These are phyloP conservation scores for Saxidomus purpurata DNA, from an alignment of 1,140 invertebrate species.

Conservation along the genomic window DNA sequence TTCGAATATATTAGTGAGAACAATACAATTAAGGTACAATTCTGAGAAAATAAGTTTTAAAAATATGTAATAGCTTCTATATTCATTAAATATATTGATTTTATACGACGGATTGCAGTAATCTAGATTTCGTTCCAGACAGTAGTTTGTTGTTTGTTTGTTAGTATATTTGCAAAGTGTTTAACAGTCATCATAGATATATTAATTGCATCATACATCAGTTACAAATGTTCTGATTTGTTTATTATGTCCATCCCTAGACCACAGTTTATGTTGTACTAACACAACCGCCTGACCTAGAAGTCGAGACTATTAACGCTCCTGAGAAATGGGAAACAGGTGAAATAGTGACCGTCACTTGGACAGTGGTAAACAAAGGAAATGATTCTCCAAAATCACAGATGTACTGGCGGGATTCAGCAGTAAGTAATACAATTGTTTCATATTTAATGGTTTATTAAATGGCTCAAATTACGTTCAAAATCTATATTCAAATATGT, in stretches of 20 bases:
- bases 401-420: not conserved
- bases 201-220: no score
- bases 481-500: not conserved
- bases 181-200: no score
- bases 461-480: not conserved
- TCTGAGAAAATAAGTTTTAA: no score
- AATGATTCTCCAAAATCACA: constrained; percentile 6
- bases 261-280: not conserved
- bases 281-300: not conserved
- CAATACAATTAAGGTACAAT: constrained; percentile 13
- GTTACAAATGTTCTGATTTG: no score
- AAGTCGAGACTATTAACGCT: not conserved
- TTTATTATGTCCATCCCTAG: not conserved
- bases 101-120: no score
- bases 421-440: not conserved
- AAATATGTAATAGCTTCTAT: no score
- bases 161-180: no score
- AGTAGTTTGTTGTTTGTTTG: no score
- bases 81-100: no score
- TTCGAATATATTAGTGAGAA: constrained; percentile 17
- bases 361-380: constrained; percentile 25
- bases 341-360: not conserved
- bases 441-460: no score
- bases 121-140: no score
- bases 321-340: not conserved